Evolutionary conservation across 2,113 vertebrate species (phyloP).

Genomic region (Motacilla alba): DNA sequence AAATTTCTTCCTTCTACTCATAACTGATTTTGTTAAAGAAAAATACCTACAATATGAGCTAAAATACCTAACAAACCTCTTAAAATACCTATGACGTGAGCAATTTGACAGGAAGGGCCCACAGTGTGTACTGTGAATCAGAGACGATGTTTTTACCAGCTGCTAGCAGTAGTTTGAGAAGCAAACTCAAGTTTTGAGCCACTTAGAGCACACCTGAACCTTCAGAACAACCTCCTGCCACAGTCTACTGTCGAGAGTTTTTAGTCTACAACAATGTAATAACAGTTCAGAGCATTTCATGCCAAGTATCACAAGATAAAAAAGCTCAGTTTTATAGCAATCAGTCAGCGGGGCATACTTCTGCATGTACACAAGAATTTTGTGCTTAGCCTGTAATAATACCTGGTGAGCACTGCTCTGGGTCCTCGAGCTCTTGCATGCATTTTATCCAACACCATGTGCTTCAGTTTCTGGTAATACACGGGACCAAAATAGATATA

Average conservation of each 20-base stretch:
- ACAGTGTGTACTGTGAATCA: not conserved
- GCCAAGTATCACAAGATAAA: not conserved
- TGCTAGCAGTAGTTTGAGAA: not conserved
- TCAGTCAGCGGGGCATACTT: not conserved
- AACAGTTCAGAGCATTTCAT: not conserved
- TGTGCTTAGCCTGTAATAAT: not conserved
- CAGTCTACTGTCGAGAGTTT: not conserved
- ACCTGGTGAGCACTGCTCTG: conserved; percentile 96
- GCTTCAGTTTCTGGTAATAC: conserved; percentile 98
- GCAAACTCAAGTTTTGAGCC: not conserved
- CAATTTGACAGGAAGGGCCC: not conserved
- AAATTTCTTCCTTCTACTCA: not conserved
- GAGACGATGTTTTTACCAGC: not conserved
- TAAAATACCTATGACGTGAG: not conserved
- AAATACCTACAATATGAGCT: not conserved
- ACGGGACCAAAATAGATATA: conserved; percentile 98
- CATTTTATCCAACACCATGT: conserved; percentile 99
- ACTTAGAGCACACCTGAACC: not conserved
- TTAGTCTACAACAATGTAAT: not conserved
- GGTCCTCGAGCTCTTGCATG: conserved; percentile 95
- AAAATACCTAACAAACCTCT: not conserved
- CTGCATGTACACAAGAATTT: not conserved
- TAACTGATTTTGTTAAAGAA: not conserved
- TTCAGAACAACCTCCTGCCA: not conserved
- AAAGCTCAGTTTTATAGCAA: not conserved